A percentile compares a stretch with the other conserved stretches of the same genome.
phyloP scores from a whole-genome alignment of 2,797 vertebrate genomes.

The Chloroceryle amazona region DNA sequence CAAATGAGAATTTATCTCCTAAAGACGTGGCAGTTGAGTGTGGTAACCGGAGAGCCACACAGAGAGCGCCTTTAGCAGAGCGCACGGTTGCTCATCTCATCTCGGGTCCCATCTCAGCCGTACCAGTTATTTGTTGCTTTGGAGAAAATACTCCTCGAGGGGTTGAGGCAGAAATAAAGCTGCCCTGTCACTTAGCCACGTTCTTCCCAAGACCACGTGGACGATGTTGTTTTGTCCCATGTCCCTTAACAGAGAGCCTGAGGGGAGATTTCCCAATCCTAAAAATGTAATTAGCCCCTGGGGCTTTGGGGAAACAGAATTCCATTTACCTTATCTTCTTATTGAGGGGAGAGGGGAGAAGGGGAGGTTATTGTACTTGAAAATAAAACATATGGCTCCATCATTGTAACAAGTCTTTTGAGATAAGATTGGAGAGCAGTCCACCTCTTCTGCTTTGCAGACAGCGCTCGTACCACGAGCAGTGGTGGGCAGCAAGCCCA shows the following conservation, averaged over 20 bases:
- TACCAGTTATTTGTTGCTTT: not conserved
- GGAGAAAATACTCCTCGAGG: not conserved
- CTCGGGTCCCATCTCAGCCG: not conserved
- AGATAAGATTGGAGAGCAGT: not conserved
- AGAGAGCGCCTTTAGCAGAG: not conserved
- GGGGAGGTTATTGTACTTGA: not conserved
- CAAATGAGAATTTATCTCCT: too few species aligned
- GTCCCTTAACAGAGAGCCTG: not conserved
- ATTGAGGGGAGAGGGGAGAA: not conserved
- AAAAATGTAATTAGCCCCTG: not conserved
- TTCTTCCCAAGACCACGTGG: not conserved
- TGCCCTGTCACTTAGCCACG: not conserved
- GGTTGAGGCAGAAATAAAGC: not conserved
- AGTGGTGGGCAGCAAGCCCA: not conserved
- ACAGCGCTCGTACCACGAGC: not conserved
- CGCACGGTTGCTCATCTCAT: not conserved
- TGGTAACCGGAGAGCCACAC: too few species aligned
- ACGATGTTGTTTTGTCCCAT: not conserved
- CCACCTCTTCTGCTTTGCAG: not conserved
- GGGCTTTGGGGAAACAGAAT: not conserved
- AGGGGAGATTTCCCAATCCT: slow-evolving; percentile 33
- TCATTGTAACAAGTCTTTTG: not conserved
- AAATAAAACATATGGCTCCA: slow-evolving; percentile 8
- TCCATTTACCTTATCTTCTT: not conserved
- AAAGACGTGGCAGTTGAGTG: too few species aligned